A percentile compares a stretch with the other conserved stretches of the same genome.
phyloP scores from a whole-genome alignment of 2,113 vertebrate species.

The Boulengeromyrus knoepffleri region DNA sequence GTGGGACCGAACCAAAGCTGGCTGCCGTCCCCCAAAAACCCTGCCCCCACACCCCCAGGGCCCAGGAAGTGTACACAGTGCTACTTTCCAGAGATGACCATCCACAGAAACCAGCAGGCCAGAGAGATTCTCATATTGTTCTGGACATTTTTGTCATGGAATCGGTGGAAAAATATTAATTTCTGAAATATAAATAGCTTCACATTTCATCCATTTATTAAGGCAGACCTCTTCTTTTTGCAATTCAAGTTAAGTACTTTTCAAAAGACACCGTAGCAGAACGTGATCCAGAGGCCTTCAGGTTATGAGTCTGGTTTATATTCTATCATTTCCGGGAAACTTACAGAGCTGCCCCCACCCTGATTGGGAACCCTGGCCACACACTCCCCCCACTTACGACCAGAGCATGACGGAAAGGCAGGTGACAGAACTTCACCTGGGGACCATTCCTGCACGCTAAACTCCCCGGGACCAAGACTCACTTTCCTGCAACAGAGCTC shows the following conservation, averaged over 20 bases:
- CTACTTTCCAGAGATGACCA: not conserved
- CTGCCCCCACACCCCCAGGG: slow-evolving; percentile 56
- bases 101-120: not conserved
- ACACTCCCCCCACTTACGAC: not conserved
- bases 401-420: not conserved
- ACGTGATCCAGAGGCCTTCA: not conserved
- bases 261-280: not conserved
- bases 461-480: not conserved
- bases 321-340: not conserved
- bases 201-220: not conserved
- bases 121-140: not conserved
- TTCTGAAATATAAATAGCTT: not conserved
- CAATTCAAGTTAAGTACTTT: not conserved
- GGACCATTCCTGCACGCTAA: not conserved
- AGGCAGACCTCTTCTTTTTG: not conserved
- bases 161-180: not conserved
- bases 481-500: not conserved
- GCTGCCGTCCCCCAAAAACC: slow-evolving; percentile 34
- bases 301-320: not conserved
- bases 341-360: not conserved
- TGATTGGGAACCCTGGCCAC: not conserved
- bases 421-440: not conserved
- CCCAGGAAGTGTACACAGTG: slow-evolving; percentile 55
- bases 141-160: not conserved
- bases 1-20: slow-evolving; percentile 23